phyloP scores from a whole-genome alignment of 2,888 invertebrate species.

The Anodontia alba region DNA sequence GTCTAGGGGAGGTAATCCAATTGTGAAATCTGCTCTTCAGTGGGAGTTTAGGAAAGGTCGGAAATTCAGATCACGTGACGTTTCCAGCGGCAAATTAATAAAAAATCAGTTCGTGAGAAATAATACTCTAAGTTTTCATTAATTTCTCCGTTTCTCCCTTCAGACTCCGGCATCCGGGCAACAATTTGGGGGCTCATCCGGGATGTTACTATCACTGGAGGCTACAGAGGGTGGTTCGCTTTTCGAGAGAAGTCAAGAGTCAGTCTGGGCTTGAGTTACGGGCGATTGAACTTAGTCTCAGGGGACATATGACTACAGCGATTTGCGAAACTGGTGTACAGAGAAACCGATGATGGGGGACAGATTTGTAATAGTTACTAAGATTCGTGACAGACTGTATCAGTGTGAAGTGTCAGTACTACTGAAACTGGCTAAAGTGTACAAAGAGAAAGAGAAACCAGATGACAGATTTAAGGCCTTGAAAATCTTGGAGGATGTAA shows the following conservation, averaged over 20 bases:
- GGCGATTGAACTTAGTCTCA: not conserved
- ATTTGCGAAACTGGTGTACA: not conserved
- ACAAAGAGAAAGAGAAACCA: not conserved
- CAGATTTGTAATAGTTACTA: not conserved
- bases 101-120: no score
- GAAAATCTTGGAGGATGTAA: not conserved
- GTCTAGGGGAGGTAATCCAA: no score
- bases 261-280: not conserved
- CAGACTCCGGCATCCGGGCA: not conserved
- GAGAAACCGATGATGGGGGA: not conserved
- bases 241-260: not conserved
- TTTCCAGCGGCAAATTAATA: no score
- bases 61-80: no score
- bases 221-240: not conserved
- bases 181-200: slow-evolving; percentile 25
- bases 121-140: no score
- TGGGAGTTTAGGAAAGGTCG: no score
- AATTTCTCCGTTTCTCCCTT: not conserved
- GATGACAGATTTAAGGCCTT: not conserved
- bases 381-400: not conserved
- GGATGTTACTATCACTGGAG: not conserved
- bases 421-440: not conserved
- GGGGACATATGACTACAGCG: not conserved
- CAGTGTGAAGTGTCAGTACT: not conserved
- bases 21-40: no score